A percentile compares a stretch with the other conserved stretches of the same genome.
These are phyloP conservation scores for Dynastes maya DNA, from an alignment of 2,888 invertebrate species.

Conservation along the genomic window DNA sequence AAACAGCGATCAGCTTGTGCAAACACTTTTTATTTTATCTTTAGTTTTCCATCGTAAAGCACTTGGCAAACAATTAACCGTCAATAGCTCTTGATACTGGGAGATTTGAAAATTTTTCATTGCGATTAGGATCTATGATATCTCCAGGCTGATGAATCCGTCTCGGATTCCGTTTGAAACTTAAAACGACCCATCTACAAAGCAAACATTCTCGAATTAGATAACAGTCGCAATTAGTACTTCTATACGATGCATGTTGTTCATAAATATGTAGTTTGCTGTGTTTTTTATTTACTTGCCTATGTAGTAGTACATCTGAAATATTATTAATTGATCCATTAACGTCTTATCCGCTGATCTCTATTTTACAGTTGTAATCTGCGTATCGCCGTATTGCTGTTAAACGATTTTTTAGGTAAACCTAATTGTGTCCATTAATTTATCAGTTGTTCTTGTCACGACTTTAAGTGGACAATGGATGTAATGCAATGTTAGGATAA, in stretches of 20 bases:
- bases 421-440: slow-evolving; percentile 41
- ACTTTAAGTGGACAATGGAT: slow-evolving; percentile 39
- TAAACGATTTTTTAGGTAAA: slow-evolving; percentile 44
- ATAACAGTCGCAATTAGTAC: not conserved
- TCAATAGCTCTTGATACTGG: not conserved
- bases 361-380: slow-evolving; percentile 41
- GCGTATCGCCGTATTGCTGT: slow-evolving; percentile 10
- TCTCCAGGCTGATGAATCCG: slow-evolving; percentile 5
- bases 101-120: slow-evolving; percentile 3
- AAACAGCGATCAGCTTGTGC: not conserved
- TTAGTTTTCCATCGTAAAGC: not conserved
- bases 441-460: slow-evolving; percentile 24
- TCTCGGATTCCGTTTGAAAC: not conserved
- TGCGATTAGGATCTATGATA: slow-evolving; percentile 2
- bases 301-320: slow-evolving; percentile 8
- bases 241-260: not conserved
- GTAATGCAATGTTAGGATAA: slow-evolving; percentile 3
- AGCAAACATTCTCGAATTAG: slow-evolving; percentile 1
- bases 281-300: slow-evolving; percentile 19
- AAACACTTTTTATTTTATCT: not conserved
- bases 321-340: slow-evolving; percentile 45
- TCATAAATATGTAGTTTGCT: not conserved
- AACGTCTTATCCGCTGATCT: slow-evolving; percentile 29
- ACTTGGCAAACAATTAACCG: not conserved
- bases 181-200: slow-evolving; percentile 9